Conservation (phyloP, 2,113 vertebrate species). For the Platichthys flesus region DNA sequence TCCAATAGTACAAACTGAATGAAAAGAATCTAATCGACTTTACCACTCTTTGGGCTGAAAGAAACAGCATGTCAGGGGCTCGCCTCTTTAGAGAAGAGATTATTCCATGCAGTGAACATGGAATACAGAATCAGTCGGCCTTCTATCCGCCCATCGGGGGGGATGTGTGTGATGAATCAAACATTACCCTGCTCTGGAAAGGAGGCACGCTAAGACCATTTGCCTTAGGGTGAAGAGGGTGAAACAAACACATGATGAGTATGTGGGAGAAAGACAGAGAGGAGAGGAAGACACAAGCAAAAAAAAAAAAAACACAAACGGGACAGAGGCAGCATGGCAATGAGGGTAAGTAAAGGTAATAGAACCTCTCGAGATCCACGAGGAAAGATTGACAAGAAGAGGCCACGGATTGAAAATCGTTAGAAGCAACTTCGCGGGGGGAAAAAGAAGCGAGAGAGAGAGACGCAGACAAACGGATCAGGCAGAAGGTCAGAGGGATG, state of each 20-base stretch:
- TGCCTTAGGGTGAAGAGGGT: conserved; percentile 50
- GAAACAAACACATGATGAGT: conserved; percentile 60
- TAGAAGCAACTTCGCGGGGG: conserved; percentile 33
- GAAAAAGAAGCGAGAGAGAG: conserved; percentile 25
- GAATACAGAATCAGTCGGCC: conserved; percentile 69
- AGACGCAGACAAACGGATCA: conserved; percentile 44
- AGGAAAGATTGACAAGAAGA: conserved; percentile 58
- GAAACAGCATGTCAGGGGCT: conserved; percentile 51
- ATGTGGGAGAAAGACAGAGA: conserved; percentile 21
- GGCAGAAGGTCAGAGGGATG: conserved; percentile 54
- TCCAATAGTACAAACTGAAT: conserved; percentile 25
- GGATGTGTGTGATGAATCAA: conserved; percentile 64
- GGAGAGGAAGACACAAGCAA: conserved; percentile 7
- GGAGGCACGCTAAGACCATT: conserved; percentile 48
- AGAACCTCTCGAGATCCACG: conserved; percentile 45
- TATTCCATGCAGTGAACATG: conserved; percentile 68
- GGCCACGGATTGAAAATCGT: conserved; percentile 47
- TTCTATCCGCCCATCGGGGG: conserved; percentile 63
- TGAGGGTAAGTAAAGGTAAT: conserved; percentile 49
- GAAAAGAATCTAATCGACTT: conserved; percentile 35
- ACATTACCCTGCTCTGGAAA: conserved; percentile 53
- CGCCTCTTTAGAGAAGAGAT: conserved; percentile 63
- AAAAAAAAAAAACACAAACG: not conserved
- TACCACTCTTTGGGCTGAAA: conserved; percentile 34
- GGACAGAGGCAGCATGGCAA: conserved; percentile 35